Base-by-base conservation (phyloP, 2,113 vertebrate genomes). In the Barnardius zonarius region DNA sequence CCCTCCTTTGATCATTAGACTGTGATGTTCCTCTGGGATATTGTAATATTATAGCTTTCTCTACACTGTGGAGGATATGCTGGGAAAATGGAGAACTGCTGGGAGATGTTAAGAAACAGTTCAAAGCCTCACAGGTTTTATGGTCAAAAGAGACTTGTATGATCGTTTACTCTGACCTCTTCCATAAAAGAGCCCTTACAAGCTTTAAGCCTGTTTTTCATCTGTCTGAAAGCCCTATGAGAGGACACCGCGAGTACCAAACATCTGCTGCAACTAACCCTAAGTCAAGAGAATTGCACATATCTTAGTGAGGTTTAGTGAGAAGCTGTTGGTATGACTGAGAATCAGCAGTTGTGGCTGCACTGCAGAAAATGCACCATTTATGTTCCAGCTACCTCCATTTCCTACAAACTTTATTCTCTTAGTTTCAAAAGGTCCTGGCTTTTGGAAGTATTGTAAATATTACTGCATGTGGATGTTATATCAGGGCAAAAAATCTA, bases 1-100 rank as follows among this genome's bases (percentile, higher is more conserved):
- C n/a, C 11, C 27, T 78, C 37, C 46, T 91, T 96, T 96, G 68
- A 93, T 94, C 68, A 77, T 70, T 77, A 51, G n/a, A 33, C 37
- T 67, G 3, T 44, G 52, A 39, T 72, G 55, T n/a, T 93, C 54
- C 43, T 64, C 11, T 31, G 64, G 33, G 46, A 90, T 69, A 77
- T 39, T 54, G 44, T 67, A 76, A 54, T 41, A 70, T 77, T 44
- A 16, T 23, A 77, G 22, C 23, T 49, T 70, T 81, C 23, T 52
- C 39, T 75, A 13, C 59, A 37, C 37, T 76, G 25, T 75, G 49
- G 51, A 83, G 28, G 20, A 59, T 86, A 63, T 28, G 8, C 12
- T 17, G 33, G 51, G 35, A 81, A 88, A 83, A 88, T 1, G 15
- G 33, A 88, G 35, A 74, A 20, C 27, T 75, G 17, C 48, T 78